phyloP scores from a whole-genome alignment of 2,797 vertebrate genomes.

The Halcyon smyrnensis region DNA sequence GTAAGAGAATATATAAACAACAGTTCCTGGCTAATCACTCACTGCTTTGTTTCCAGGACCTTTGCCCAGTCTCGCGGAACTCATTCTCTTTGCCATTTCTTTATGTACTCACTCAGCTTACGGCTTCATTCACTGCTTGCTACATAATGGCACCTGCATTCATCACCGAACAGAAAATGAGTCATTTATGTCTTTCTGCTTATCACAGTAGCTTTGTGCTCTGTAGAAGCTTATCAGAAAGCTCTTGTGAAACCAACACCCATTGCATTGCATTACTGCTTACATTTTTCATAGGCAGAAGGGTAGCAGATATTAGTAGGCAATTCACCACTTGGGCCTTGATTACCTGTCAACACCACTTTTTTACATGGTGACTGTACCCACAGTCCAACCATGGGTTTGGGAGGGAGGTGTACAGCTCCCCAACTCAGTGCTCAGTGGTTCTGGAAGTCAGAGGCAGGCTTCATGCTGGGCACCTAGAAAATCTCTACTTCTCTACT shows the following conservation, averaged over 20 bases:
- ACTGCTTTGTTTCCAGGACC: neutral
- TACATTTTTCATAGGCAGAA: neutral
- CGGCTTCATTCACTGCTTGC: neutral
- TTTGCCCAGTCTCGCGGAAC: neutral
- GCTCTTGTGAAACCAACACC: neutral
- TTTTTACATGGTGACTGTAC: neutral
- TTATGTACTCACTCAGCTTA: neutral
- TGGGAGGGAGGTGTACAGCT: neutral
- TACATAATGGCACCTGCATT: neutral
- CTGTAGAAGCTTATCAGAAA: neutral
- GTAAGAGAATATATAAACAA: neutral
- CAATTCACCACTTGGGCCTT: neutral
- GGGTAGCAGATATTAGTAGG: neutral
- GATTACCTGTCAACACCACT: neutral
- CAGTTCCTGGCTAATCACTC: neutral
- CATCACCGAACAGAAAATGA: neutral
- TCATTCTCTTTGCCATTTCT: neutral
- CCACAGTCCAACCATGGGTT: neutral
- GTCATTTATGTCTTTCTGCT: neutral
- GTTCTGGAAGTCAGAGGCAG: neutral
- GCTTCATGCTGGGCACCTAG: neutral
- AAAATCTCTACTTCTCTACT: neutral
- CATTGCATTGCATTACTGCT: neutral
- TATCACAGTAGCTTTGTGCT: neutral
- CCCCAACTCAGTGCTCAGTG: neutral